A percentile compares a stretch with the other conserved stretches of the same genome.
Evolutionary conservation across 2,113 vertebrate genomes (phyloP).

Genomic region (Monopterus albus): DNA sequence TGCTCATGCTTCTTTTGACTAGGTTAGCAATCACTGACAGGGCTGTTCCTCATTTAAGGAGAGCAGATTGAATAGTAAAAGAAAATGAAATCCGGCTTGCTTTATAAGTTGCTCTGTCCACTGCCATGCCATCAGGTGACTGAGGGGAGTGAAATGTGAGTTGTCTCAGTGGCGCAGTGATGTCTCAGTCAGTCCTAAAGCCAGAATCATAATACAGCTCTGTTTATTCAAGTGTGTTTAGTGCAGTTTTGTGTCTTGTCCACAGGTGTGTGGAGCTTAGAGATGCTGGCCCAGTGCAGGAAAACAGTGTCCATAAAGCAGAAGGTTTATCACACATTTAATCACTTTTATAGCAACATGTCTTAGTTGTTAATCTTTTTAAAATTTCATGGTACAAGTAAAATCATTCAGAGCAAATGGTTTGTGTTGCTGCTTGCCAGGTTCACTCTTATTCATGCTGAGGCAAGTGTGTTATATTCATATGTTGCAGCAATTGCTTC

Average conservation of each 20-base stretch:
- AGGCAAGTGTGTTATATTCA: constrained; percentile 42
- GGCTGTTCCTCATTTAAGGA: constrained; percentile 13
- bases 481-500: constrained; percentile 33
- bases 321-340: constrained; percentile 32
- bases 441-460: constrained; percentile 51
- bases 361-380: constrained; percentile 65
- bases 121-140: constrained; percentile 29
- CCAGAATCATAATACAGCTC: constrained; percentile 8
- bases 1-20: constrained; percentile 66
- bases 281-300: constrained; percentile 35
- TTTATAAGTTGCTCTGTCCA: constrained; percentile 25
- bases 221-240: constrained; percentile 45
- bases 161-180: background rate
- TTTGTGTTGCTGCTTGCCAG: constrained; percentile 25
- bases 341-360: constrained; percentile 52
- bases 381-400: constrained; percentile 63
- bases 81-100: constrained; percentile 5
- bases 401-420: constrained; percentile 49
- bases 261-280: background rate
- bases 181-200: constrained; percentile 32
- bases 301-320: constrained; percentile 40
- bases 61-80: constrained; percentile 49
- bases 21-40: constrained; percentile 58
- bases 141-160: constrained; percentile 31
- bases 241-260: constrained; percentile 2